Evolutionary conservation across 2,888 invertebrate species (phyloP).

Genomic region (Gasteruption jaculator): DNA sequence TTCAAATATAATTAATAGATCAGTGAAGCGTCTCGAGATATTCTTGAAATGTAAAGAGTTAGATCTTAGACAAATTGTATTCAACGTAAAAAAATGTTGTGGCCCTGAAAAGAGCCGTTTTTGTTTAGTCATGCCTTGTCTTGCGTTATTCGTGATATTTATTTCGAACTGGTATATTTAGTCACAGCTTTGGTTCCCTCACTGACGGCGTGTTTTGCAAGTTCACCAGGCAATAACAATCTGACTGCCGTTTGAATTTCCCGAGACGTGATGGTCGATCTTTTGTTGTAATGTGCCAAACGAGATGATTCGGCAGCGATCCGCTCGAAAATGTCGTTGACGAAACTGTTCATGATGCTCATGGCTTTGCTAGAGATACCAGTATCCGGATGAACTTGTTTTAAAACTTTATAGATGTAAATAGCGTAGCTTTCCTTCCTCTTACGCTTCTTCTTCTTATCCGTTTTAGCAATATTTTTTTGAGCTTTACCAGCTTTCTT

Average conservation of each 20-base stretch:
- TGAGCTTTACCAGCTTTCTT: constrained; percentile 58
- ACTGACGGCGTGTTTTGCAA: constrained; percentile 67
- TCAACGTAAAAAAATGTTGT: constrained; percentile 11
- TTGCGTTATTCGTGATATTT: constrained; percentile 15
- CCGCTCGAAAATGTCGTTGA: constrained; percentile 70
- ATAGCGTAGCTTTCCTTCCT: constrained; percentile 59
- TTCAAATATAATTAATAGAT: too few relatives aligned
- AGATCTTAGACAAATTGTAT: too few relatives aligned
- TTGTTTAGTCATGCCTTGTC: too few relatives aligned
- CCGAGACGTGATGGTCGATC: constrained; percentile 63
- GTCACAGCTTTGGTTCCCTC: constrained; percentile 64
- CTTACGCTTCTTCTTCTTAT: constrained; percentile 58
- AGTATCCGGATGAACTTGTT: constrained; percentile 61
- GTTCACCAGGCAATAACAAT: constrained; percentile 66
- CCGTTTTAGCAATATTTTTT: constrained; percentile 57
- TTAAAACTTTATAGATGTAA: constrained; percentile 62
- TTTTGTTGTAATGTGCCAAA: constrained; percentile 61
- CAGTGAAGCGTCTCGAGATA: too few relatives aligned
- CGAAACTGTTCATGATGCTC: constrained; percentile 72
- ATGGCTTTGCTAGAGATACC: constrained; percentile 69
- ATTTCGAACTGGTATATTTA: constrained; percentile 54
- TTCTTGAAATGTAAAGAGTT: too few relatives aligned
- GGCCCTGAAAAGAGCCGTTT: constrained; percentile 29
- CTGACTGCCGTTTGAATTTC: constrained; percentile 69
- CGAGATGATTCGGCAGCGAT: constrained; percentile 65